Percentiles rank a stretch among this genome's conserved stretches.
These are phyloP conservation scores for Trachelus iudaicus DNA, from an alignment of 2,888 invertebrate genomes.

Conservation along the genomic window DNA sequence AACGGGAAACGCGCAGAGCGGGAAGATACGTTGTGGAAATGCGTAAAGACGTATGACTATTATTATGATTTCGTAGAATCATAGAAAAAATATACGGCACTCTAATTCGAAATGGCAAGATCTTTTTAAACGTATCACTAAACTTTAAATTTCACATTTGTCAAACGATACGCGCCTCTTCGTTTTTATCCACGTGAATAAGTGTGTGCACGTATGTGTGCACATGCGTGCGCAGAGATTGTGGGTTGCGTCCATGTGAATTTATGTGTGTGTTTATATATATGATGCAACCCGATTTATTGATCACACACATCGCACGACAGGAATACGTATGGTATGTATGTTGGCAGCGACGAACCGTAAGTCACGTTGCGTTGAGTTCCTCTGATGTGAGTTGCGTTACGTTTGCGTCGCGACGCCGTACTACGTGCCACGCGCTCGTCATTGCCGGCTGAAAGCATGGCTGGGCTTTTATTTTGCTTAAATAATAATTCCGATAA, in stretches of 20 bases:
- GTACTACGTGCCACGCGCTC: conserved; percentile 1
- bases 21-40: conserved; percentile 33
- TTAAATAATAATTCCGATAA: not conserved
- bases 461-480: not conserved
- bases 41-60: too few relatives aligned
- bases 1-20: conserved; percentile 48
- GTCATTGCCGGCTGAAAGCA: not conserved
- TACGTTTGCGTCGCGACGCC: not conserved
- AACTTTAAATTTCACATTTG: not conserved
- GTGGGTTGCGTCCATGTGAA: conserved; percentile 18
- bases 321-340: conserved; percentile 18
- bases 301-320: conserved; percentile 60
- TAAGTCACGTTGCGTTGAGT: not conserved
- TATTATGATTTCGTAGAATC: not conserved
- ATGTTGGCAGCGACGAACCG: conserved; percentile 5
- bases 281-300: conserved; percentile 59
- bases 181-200: not conserved
- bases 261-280: conserved; percentile 39
- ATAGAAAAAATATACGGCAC: not conserved
- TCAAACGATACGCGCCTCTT: not conserved
- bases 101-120: not conserved
- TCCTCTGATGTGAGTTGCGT: not conserved
- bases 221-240: not conserved
- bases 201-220: not conserved
- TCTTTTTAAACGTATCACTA: not conserved